Conservation (phyloP, 2,888 invertebrate genomes). For the Drosophila yooni region DNA sequence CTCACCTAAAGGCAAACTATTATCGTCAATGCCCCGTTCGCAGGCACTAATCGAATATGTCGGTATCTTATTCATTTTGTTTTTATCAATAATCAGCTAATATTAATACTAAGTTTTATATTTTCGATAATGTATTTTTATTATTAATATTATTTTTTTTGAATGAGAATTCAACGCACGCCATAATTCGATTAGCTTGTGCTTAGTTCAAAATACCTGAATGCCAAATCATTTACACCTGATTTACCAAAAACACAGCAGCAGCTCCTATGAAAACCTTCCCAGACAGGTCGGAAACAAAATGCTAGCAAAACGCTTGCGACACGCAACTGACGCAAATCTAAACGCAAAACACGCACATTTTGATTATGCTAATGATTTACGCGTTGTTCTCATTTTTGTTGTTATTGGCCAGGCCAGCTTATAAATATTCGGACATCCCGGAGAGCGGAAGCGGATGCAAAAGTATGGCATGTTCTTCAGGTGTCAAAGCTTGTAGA, state of each 20-base stretch:
- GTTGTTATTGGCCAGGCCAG: constrained; percentile 31
- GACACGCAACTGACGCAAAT: constrained; percentile 57
- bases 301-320: constrained; percentile 54
- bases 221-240: constrained; percentile 73
- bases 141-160: constrained; percentile 3
- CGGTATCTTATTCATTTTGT: constrained; percentile 26
- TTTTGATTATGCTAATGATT: constrained; percentile 77
- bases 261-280: constrained; percentile 6
- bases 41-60: constrained; percentile 16
- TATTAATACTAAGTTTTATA: constrained; percentile 1
- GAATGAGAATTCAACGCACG: constrained; percentile 45
- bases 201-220: constrained; percentile 32
- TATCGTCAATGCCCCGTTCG: constrained; percentile 21
- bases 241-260: constrained; percentile 47
- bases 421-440: constrained; percentile 63
- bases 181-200: constrained; percentile 46
- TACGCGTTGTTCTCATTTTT: constrained; percentile 5
- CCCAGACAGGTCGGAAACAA: constrained; percentile 32
- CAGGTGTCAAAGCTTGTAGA: constrained; percentile 24
- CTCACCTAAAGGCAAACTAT: constrained; percentile 10
- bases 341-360: constrained; percentile 64
- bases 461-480: constrained; percentile 40
- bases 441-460: constrained; percentile 47
- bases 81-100: not conserved
- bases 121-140: not conserved